A percentile compares a stretch with the other conserved stretches of the same genome.
These are phyloP conservation scores for Pteruthius melanotis DNA, from an alignment of 2,113 vertebrate genomes.

Conservation along the genomic window DNA sequence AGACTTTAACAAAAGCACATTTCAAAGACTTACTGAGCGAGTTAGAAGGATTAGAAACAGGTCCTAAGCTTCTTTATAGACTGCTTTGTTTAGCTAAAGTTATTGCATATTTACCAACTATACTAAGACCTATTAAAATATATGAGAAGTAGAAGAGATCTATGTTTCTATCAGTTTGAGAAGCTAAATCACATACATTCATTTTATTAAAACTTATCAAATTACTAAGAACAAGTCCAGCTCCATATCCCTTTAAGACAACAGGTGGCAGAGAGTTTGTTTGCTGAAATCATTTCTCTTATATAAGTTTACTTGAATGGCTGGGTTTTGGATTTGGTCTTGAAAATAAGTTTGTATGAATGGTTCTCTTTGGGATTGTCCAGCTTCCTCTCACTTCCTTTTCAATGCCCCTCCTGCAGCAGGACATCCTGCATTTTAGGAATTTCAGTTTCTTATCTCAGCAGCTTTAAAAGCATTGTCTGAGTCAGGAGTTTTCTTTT, in stretches of 20 bases:
- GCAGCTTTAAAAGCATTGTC: slow-evolving; percentile 20
- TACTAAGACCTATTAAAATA: neutral
- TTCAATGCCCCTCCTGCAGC: neutral
- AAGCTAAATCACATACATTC: neutral
- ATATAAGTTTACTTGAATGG: neutral
- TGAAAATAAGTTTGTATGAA: neutral
- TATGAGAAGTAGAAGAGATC: neutral
- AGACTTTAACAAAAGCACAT: neutral
- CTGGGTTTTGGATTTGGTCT: neutral
- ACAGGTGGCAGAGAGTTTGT: neutral
- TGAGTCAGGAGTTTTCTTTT: slow-evolving; percentile 45
- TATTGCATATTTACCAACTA: neutral
- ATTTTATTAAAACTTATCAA: neutral
- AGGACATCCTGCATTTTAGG: slow-evolving; percentile 58
- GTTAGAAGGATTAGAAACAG: neutral
- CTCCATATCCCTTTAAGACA: neutral
- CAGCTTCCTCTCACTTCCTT: slow-evolving; percentile 46
- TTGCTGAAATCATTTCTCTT: neutral
- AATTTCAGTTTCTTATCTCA: slow-evolving; percentile 61
- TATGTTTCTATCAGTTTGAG: neutral
- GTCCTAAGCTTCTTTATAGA: neutral
- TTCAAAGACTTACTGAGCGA: neutral
- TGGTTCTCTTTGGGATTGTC: slow-evolving; percentile 6
- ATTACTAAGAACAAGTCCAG: neutral
- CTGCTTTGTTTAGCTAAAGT: neutral